These are phyloP conservation scores for Carassius carassius DNA, from an alignment of 2,113 vertebrate species.

Conservation along the genomic window DNA sequence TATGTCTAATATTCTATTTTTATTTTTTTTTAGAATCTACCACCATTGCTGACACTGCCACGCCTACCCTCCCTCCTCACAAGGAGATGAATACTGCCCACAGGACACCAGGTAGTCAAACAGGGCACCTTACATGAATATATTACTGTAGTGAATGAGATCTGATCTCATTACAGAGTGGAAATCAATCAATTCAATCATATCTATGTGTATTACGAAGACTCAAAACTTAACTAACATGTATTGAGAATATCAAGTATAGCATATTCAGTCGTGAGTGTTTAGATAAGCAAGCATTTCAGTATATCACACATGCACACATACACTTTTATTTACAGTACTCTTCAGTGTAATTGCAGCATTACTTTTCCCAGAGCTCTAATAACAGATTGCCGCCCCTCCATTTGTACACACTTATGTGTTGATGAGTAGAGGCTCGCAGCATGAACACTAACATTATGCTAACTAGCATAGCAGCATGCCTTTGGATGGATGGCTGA, in stretches of 20 bases:
- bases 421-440: conserved; percentile 38
- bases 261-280: not conserved
- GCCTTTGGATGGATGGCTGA: conserved; percentile 48
- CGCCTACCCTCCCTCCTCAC: conserved; percentile 83
- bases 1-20: too few species aligned
- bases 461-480: conserved; percentile 51
- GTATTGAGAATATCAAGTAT: conserved; percentile 15
- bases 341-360: conserved; percentile 33
- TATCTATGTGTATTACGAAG: conserved; percentile 32
- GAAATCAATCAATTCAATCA: conserved; percentile 11
- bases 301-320: not conserved
- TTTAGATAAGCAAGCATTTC: not conserved
- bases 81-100: conserved; percentile 83
- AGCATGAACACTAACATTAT: conserved; percentile 55
- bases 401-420: conserved; percentile 42
- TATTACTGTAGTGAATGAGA: not conserved
- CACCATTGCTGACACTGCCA: conserved; percentile 82
- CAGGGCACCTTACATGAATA: not conserved
- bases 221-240: not conserved
- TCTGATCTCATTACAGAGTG: not conserved
- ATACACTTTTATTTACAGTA: conserved; percentile 32
- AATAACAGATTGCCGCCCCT: conserved; percentile 47
- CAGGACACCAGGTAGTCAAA: conserved; percentile 65
- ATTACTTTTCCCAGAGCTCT: conserved; percentile 38
- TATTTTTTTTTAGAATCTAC: conserved; percentile 77